Conservation (phyloP, 2,888 invertebrate genomes). For the Cremastinae sp. region DNA sequence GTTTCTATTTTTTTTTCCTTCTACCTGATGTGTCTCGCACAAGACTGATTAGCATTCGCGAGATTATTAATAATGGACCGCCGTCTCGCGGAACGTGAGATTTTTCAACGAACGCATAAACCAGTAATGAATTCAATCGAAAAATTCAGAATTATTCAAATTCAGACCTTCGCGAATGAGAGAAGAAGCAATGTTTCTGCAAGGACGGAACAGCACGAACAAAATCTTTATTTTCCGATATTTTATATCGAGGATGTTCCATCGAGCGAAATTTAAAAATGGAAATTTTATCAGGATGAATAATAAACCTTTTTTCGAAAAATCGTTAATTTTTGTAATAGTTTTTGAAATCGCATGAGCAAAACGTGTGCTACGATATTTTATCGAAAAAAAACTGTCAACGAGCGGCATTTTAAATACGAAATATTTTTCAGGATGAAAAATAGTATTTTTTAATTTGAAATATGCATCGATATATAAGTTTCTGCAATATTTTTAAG, state of each 20-base stretch:
- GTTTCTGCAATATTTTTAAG: too few relatives aligned
- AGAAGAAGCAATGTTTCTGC: background rate
- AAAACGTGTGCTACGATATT: too few relatives aligned
- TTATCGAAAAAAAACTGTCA: too few relatives aligned
- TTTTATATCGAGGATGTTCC: constrained; percentile 1
- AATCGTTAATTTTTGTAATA: too few relatives aligned
- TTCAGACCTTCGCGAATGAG: constrained; percentile 19
- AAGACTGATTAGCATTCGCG: constrained; percentile 42
- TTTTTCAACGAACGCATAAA: constrained; percentile 12
- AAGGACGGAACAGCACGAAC: background rate
- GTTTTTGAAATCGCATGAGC: too few relatives aligned
- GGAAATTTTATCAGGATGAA: too few relatives aligned
- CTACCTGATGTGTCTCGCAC: constrained; percentile 22
- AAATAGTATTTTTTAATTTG: too few relatives aligned
- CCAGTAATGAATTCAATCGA: constrained; percentile 10
- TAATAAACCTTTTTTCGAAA: too few relatives aligned
- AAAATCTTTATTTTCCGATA: background rate
- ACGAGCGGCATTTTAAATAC: too few relatives aligned
- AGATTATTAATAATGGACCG: constrained; percentile 33
- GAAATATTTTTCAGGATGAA: too few relatives aligned
- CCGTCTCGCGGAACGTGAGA: constrained; percentile 24
- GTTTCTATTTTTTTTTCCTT: constrained; percentile 33
- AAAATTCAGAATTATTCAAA: constrained; percentile 30
- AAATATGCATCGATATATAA: too few relatives aligned
- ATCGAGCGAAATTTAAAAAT: background rate